These are phyloP conservation scores for Hylomyscus alleni DNA, from an alignment of 2,797 vertebrate genomes.

Conservation along the genomic window DNA sequence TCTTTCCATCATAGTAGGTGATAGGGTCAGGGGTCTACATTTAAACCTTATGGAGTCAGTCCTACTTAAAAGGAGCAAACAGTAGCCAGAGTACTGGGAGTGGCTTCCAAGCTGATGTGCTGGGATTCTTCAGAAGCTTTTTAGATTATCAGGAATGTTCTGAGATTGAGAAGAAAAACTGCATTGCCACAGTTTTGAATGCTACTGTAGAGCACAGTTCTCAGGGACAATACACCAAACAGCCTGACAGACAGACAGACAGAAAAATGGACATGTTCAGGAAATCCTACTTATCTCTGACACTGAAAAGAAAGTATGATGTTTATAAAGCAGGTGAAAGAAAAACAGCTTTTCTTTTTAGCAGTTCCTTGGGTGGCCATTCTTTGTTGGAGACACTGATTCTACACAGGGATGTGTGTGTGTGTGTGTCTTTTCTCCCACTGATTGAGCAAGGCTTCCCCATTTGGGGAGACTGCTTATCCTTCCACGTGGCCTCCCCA, in stretches of 20 bases:
- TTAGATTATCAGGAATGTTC: neutral
- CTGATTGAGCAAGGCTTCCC: neutral
- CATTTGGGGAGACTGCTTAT: neutral
- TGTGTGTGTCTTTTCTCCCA: neutral
- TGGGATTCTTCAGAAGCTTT: neutral
- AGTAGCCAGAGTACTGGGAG: neutral
- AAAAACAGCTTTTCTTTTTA: constrained; percentile 17
- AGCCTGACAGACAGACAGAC: neutral
- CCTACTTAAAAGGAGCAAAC: neutral
- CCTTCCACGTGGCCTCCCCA: neutral
- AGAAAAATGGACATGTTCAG: neutral
- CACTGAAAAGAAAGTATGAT: neutral
- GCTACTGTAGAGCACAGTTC: neutral
- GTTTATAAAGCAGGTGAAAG: neutral
- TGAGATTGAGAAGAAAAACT: constrained; percentile 6
- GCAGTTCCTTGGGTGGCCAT: neutral
- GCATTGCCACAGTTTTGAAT: constrained; percentile 14
- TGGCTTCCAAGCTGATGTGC: neutral
- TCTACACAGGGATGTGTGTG: neutral
- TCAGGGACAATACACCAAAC: neutral
- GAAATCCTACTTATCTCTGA: constrained; percentile 7
- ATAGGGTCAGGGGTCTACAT: neutral
- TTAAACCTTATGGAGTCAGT: neutral
- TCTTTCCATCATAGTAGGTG: neutral
- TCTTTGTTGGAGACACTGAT: neutral